Evolutionary conservation across 2,113 vertebrate species (phyloP), one percentile per base, ranked within the genome.

Genomic region (Speoplatyrhinus poulsoni): DNA sequence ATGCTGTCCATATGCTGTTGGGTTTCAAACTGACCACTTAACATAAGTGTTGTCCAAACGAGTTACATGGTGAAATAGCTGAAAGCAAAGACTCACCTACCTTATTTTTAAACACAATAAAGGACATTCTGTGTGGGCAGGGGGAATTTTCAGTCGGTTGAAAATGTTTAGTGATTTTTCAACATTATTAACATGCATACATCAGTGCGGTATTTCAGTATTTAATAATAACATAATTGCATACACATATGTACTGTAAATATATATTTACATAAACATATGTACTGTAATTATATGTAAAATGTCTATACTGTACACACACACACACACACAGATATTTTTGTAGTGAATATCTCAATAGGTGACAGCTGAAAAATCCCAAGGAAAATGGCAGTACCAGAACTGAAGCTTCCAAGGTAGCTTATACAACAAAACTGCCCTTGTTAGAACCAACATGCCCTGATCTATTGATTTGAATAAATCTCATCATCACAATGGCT

Each of bases 401-500:
- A 49, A 76, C 64, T 32, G 3, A 64, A 16, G 41, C 65, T 48
- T 16, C 26, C 19, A 67, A n/a, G 69, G 41, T 68, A 41, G 12
- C 65, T 16, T 19, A 62, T 9, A 71, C 59, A 75, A 74, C 70
- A 78, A 71, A 75, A 47, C 17, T 19, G 52, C 48, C 53, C 60
- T 56, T 82, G 63, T 84, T 67, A 50, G 48, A 60, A 62, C 68
- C 60, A 72, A 46, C 69, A 46, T 70, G 71, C 69, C 76, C 70
- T 59, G 61, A 53, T 85, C 75, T 71, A 70, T 81, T 84, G 64
- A 75, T 83, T 75, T 77, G 79, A 70, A 84, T 89, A 76, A 77
- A 41, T 53, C 63, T 81, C 77, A 74, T 82, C 73, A 82, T 88
- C 68, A 76, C 66, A 75, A 63, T 50, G 62, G 16, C 75, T 80